Base-by-base conservation (phyloP, 2,113 vertebrate genomes). In the Pimephales promelas region DNA sequence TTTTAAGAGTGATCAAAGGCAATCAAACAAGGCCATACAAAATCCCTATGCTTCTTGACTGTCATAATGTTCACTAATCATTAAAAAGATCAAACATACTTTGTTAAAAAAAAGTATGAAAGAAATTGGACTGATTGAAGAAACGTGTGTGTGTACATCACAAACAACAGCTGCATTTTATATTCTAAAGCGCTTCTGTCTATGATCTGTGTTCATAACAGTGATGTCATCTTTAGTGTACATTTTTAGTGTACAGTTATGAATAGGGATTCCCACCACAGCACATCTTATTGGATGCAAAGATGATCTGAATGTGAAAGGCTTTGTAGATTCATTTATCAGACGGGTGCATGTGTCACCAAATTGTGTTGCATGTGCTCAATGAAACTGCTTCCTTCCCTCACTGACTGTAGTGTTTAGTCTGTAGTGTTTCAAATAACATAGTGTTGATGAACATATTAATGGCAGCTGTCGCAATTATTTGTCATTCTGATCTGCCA, bases 401-500 rank as follows among this genome's bases (percentile, higher is more conserved):
- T 34, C 28, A 82, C 54, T 34, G 28, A 43, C 72, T 78, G 81
- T 79, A 70, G 24, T 18, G 52, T 47, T 47, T 79, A 40, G 70
- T 85, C 79, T 77, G n/a, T 70, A 80, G 74, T 78, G 56, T 84
- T 70, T 79, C 28, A n/a, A 47, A 74, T 79, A 16, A 68, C 76
- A 26, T 82, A 52, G 62, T 57, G 72, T 36, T 47, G 3, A 80
- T 75, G 57, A 71, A 54, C 34, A 66, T 66, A 31, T 78, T 9
- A 47, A 45, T 68, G 68, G 83, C 82, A 82, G 84, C 87, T 79
- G 54, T 78, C 52, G 62, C 43, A 79, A 86, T 66, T 79, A 57
- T 81, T 73, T 75, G 52, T 85, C 61, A 49, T 14, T 14, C 43
- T 24, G 28, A 62, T 71, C 68, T 45, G 68, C 59, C 34, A 34